Evolutionary conservation across 2,797 vertebrate species (phyloP).

Genomic region (Taenioides sp.): DNA sequence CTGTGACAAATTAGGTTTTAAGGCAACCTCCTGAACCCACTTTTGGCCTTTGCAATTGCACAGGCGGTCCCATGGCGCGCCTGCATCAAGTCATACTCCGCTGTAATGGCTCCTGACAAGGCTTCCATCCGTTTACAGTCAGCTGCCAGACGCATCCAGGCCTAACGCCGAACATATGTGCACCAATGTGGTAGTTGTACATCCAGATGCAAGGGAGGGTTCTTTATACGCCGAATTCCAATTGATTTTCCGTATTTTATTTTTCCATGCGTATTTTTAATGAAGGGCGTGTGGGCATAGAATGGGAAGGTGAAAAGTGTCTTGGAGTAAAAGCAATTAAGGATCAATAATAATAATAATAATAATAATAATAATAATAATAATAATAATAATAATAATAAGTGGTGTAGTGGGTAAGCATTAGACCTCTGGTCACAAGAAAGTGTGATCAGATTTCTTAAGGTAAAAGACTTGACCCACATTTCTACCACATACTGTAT

Average conservation of each 20-base stretch:
- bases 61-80: slow-evolving; percentile 19
- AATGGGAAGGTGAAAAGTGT: too few relatives aligned
- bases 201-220: slow-evolving; percentile 37
- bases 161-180: slow-evolving; percentile 57
- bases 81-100: slow-evolving; percentile 26
- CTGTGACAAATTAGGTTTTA: slow-evolving; percentile 56
- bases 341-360: too few relatives aligned
- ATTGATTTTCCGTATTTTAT: not conserved
- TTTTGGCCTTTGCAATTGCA: slow-evolving; percentile 21
- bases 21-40: slow-evolving; percentile 24
- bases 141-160: slow-evolving; percentile 40
- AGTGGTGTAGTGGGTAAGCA: too few relatives aligned
- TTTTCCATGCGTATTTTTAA: too few relatives aligned
- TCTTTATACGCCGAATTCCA: not conserved
- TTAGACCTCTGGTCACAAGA: too few relatives aligned
- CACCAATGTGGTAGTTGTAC: slow-evolving; percentile 19
- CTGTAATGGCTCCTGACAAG: slow-evolving; percentile 44
- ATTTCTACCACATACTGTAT: too few relatives aligned
- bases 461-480: too few relatives aligned
- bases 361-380: too few relatives aligned
- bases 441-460: too few relatives aligned
- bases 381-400: too few relatives aligned
- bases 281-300: not conserved
- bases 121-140: slow-evolving; percentile 34
- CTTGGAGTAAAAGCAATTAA: too few relatives aligned